phyloP scores from a whole-genome alignment of 2,113 vertebrate genomes.

The Pseudopipra pipra region DNA sequence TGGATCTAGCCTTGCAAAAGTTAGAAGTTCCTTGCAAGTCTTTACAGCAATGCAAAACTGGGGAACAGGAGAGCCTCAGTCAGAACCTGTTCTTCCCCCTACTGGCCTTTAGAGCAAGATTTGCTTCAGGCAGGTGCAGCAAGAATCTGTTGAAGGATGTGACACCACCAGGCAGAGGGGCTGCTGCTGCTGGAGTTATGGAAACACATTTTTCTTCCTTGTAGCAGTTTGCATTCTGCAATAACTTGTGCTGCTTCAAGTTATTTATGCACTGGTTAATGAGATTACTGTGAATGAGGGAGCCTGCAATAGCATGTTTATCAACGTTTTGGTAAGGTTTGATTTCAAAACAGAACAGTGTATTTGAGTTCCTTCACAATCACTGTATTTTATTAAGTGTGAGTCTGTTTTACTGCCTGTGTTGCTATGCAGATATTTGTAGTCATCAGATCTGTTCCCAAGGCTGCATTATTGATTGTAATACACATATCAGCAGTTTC shows the following conservation, averaged over 20 bases:
- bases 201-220: neutral
- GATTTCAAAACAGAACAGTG: neutral
- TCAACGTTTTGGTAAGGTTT: neutral
- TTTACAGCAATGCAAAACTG: neutral
- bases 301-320: neutral
- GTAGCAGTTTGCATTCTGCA: neutral
- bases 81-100: neutral
- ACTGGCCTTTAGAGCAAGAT: neutral
- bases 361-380: neutral
- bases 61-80: neutral
- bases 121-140: neutral
- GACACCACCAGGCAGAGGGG: neutral
- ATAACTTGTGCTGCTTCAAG: neutral
- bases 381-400: neutral
- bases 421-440: neutral
- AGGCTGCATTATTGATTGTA: neutral
- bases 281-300: neutral
- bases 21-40: neutral
- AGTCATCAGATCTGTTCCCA: neutral
- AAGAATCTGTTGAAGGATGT: fast-evolving
- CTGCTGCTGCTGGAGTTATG: neutral
- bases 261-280: neutral
- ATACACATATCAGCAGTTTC: neutral
- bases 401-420: neutral
- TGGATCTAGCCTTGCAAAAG: neutral